A percentile compares a stretch with the other conserved stretches of the same genome.
Evolutionary conservation across 2,797 vertebrate species (phyloP).

Genomic region (Cryptoblepharus egeriae): DNA sequence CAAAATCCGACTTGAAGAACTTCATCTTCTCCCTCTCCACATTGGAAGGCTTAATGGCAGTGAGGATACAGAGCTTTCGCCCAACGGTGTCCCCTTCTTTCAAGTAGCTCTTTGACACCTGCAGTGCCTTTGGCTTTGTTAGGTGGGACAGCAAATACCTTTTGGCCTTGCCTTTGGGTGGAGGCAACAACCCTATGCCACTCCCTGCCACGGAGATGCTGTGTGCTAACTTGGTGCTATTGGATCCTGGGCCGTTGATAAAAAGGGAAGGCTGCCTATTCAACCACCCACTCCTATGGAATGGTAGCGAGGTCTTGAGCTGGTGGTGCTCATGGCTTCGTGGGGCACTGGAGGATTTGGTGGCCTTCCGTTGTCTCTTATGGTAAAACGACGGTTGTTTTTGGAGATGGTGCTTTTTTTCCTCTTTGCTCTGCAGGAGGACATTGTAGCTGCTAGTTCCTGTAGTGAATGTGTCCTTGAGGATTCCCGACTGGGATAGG

Average conservation of each 20-base stretch:
- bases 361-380: constrained; percentile 70
- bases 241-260: constrained; percentile 55
- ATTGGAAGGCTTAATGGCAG: constrained; percentile 92
- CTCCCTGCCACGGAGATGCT: constrained; percentile 77
- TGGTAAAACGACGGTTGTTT: constrained; percentile 68
- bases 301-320: constrained; percentile 43
- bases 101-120: constrained; percentile 66
- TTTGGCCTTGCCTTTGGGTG: constrained; percentile 65
- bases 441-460: constrained; percentile 88
- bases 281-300: constrained; percentile 59
- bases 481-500: constrained; percentile 73
- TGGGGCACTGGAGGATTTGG: constrained; percentile 48
- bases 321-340: constrained; percentile 57
- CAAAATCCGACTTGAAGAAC: constrained; percentile 90
- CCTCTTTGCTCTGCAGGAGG: constrained; percentile 84
- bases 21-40: constrained; percentile 88
- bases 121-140: constrained; percentile 72
- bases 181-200: constrained; percentile 68
- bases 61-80: constrained; percentile 86
- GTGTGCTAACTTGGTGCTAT: constrained; percentile 61
- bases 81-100: constrained; percentile 75
- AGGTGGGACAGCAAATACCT: constrained; percentile 51
- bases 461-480: constrained; percentile 86
- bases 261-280: constrained; percentile 65
- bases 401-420: constrained; percentile 75